Evolutionary conservation across 2,888 invertebrate species (phyloP).

Genomic region (Barypeithes pellucidus): DNA sequence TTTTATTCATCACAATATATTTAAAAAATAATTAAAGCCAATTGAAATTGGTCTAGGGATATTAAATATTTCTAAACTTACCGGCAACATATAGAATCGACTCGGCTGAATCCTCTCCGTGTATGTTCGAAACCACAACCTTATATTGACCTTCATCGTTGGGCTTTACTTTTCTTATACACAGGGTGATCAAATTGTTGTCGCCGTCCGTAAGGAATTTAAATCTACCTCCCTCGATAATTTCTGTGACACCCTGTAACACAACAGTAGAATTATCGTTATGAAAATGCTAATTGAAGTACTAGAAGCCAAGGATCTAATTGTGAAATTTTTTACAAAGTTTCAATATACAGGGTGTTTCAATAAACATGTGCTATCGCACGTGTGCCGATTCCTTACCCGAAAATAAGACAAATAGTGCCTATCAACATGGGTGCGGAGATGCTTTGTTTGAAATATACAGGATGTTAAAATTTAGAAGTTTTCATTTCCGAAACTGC

Average conservation of each 20-base stretch:
- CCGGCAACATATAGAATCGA: slow-evolving; percentile 97
- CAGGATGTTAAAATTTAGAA: too few relatives aligned
- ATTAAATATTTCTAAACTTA: slow-evolving; percentile 66
- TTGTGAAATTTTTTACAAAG: too few relatives aligned
- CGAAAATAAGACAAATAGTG: too few relatives aligned
- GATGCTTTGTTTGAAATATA: too few relatives aligned
- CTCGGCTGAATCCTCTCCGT: slow-evolving; percentile 97
- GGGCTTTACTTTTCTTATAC: slow-evolving; percentile 96
- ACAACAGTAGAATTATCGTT: background rate
- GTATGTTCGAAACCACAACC: slow-evolving; percentile 91
- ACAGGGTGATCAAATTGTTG: slow-evolving; percentile 91
- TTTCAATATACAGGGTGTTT: too few relatives aligned
- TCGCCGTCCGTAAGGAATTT: slow-evolving; percentile 96
- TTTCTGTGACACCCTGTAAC: slow-evolving; percentile 85
- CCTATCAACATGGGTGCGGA: too few relatives aligned
- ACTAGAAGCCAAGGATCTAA: too few relatives aligned
- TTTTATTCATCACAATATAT: background rate
- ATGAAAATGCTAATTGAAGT: background rate
- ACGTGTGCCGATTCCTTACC: too few relatives aligned
- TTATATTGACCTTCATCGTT: slow-evolving; percentile 98
- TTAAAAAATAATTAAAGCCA: background rate
- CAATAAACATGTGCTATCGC: too few relatives aligned
- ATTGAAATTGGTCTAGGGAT: background rate
- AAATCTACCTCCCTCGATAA: slow-evolving; percentile 95
- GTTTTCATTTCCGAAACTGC: too few relatives aligned